Evolutionary conservation across 2,888 invertebrate species (phyloP).

Genomic region (Octodonta nipae): DNA sequence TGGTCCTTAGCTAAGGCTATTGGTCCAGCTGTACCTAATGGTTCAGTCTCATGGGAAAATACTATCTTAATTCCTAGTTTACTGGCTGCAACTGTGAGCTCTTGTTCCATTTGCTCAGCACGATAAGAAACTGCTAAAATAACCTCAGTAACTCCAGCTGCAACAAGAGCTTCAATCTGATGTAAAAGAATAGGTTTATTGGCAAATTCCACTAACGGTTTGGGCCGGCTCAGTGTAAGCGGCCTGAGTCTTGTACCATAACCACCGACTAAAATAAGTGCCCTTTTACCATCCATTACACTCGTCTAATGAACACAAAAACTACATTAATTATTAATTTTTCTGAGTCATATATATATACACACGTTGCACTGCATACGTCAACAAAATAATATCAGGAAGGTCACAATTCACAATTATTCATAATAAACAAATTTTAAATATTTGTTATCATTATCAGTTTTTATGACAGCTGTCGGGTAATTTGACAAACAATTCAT

Average conservation of each 20-base stretch:
- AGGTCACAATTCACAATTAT: too few species aligned
- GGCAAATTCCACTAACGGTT: slow-evolving; percentile 97
- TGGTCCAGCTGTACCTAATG: slow-evolving; percentile 94
- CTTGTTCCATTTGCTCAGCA: slow-evolving; percentile 94
- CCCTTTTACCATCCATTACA: slow-evolving; percentile 68
- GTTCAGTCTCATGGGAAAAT: slow-evolving; percentile 92
- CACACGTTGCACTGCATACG: too few species aligned
- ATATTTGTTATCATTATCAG: too few species aligned
- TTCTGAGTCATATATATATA: too few species aligned
- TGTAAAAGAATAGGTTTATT: slow-evolving; percentile 97
- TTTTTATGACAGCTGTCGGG: too few species aligned
- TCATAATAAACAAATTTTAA: too few species aligned
- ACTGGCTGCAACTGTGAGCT: slow-evolving; percentile 70
- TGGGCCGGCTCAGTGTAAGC: slow-evolving; percentile 88
- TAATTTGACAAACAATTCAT: too few species aligned
- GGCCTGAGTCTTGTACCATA: slow-evolving; percentile 95
- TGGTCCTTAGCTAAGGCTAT: slow-evolving; percentile 75
- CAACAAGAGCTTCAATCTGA: slow-evolving; percentile 84
- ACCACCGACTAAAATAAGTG: slow-evolving; percentile 94
- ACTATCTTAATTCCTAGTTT: slow-evolving; percentile 81
- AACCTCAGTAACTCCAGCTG: slow-evolving; percentile 76
- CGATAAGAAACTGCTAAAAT: slow-evolving; percentile 95
- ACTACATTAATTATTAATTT: too few species aligned
- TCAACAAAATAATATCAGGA: too few species aligned
- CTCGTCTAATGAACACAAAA: too few species aligned